A percentile compares a stretch with the other conserved stretches of the same genome.
Conservation (phyloP, 2,888 invertebrate genomes). For the Scrobipalpa atriplicella region DNA sequence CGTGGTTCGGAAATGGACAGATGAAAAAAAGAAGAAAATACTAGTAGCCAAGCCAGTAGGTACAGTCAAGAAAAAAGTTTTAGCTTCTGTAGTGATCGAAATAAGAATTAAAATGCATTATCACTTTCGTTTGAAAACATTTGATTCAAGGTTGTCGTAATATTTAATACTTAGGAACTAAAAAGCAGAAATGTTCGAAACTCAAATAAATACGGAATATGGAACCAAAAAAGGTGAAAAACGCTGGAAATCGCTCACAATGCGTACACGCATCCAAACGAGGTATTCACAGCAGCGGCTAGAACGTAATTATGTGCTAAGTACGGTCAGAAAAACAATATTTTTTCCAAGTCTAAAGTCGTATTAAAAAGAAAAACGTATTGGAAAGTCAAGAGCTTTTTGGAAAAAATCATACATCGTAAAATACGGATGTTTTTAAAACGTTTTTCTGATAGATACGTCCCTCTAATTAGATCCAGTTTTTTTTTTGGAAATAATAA, state of each 20-base stretch:
- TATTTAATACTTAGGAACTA: not conserved
- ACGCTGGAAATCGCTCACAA: slow-evolving; percentile 55
- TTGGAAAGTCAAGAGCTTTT: not conserved
- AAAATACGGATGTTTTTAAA: no score
- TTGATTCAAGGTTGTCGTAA: no score
- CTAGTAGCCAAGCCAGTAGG: not conserved
- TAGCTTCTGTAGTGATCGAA: not conserved
- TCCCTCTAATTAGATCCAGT: no score
- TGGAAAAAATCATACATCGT: not conserved
- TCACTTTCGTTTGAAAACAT: no score
- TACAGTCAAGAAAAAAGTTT: not conserved
- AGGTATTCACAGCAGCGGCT: slow-evolving; percentile 61
- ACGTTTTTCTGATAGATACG: no score
- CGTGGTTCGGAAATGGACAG: slow-evolving; percentile 64
- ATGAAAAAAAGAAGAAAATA: slow-evolving; percentile 48
- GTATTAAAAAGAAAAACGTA: not conserved
- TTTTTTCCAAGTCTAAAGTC: not conserved
- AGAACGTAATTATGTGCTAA: slow-evolving; percentile 60
- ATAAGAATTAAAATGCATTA: no score
- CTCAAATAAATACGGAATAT: not conserved
- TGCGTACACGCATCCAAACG: slow-evolving; percentile 66
- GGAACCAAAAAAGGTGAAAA: slow-evolving; percentile 46
- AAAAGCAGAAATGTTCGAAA: no score
- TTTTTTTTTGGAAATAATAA: no score
- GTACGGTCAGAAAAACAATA: slow-evolving; percentile 53